A percentile compares a stretch with the other conserved stretches of the same genome.
phyloP scores from a whole-genome alignment of 2,888 invertebrate genomes.

The Drosophila atroscutellata region DNA sequence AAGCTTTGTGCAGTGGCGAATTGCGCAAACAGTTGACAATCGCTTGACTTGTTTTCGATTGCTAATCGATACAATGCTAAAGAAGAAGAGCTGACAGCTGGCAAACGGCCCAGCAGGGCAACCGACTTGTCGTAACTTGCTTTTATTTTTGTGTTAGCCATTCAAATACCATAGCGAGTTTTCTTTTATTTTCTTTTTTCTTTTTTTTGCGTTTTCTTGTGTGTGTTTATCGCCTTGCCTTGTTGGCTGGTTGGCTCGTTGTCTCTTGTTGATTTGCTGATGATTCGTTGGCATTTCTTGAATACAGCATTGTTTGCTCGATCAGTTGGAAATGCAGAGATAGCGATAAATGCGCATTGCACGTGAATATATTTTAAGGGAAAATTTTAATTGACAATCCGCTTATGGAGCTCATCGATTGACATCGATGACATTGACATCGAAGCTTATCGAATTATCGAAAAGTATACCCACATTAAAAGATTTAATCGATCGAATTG shows the following conservation, averaged over 20 bases:
- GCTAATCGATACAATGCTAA: conserved; percentile 34
- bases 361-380: not conserved
- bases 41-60: conserved; percentile 32
- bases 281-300: conserved; percentile 60
- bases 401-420: not conserved
- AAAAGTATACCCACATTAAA: not conserved
- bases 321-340: conserved; percentile 35
- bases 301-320: conserved; percentile 46
- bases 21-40: conserved; percentile 58
- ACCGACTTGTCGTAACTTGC: conserved; percentile 31
- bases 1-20: conserved; percentile 35
- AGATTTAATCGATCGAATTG: not conserved
- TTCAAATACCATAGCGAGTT: conserved; percentile 50
- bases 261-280: conserved; percentile 7
- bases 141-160: conserved; percentile 30
- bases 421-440: conserved; percentile 5
- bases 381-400: conserved; percentile 13
- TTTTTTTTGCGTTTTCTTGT: conserved; percentile 23
- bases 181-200: not conserved
- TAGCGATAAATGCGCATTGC: conserved; percentile 18
- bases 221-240: conserved; percentile 38
- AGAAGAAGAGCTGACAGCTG: conserved; percentile 34
- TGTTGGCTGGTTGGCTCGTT: conserved; percentile 33
- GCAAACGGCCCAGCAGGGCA: conserved; percentile 62
- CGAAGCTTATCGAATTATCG: not conserved